phyloP scores from a whole-genome alignment of 2,888 invertebrate species.

The Athetis lepigone region DNA sequence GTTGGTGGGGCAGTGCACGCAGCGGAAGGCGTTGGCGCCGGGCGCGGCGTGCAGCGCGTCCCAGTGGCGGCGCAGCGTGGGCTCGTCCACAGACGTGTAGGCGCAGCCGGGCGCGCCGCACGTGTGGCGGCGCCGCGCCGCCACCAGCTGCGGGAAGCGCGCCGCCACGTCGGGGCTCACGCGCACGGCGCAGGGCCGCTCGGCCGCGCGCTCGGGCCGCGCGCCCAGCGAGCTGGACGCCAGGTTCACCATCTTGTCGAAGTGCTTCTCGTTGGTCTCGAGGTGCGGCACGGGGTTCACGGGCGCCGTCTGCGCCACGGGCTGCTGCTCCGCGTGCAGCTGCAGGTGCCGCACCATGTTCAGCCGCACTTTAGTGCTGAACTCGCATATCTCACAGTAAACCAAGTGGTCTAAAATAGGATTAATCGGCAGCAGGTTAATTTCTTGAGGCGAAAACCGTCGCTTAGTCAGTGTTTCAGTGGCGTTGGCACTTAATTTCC shows the following conservation, averaged over 20 bases:
- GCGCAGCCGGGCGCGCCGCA: constrained; percentile 93
- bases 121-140: constrained; percentile 91
- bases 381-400: constrained; percentile 92
- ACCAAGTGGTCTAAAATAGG: constrained; percentile 92
- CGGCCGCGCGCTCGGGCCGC: constrained; percentile 66
- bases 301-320: constrained; percentile 92
- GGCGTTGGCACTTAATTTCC: constrained; percentile 57
- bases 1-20: constrained; percentile 93
- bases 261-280: constrained; percentile 94
- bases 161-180: constrained; percentile 62
- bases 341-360: constrained; percentile 94
- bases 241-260: constrained; percentile 96
- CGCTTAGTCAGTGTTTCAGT: constrained; percentile 69
- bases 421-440: constrained; percentile 91
- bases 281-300: constrained; percentile 96
- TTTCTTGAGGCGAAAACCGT: constrained; percentile 91
- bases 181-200: constrained; percentile 50
- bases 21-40: constrained; percentile 90
- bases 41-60: constrained; percentile 92
- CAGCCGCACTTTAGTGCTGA: constrained; percentile 92
- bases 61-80: constrained; percentile 93
- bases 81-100: constrained; percentile 93
- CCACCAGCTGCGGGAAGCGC: constrained; percentile 87
- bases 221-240: constrained; percentile 93
- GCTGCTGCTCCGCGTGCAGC: constrained; percentile 92